Conservation (phyloP, 2,888 invertebrate genomes). For the Trisateles emortualis region DNA sequence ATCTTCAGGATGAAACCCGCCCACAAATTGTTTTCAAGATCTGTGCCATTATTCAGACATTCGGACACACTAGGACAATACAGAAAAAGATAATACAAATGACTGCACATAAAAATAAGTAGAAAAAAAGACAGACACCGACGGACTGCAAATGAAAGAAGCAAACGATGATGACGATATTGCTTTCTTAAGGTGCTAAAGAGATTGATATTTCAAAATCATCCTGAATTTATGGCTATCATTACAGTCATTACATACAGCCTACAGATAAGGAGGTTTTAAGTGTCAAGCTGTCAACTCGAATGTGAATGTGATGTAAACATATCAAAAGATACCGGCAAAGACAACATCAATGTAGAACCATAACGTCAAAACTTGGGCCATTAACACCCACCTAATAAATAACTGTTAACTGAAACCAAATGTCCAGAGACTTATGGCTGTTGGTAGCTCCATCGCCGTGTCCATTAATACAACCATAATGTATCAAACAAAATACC, state of each 20-base stretch:
- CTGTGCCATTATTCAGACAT: too few relatives aligned
- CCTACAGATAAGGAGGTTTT: too few relatives aligned
- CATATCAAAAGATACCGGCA: not conserved
- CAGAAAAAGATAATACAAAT: too few relatives aligned
- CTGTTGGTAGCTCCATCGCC: constrained; percentile 53
- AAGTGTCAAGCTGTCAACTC: not conserved
- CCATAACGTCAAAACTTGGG: constrained; percentile 19
- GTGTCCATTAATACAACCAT: constrained; percentile 67
- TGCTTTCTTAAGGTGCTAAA: not conserved
- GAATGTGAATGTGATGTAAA: not conserved
- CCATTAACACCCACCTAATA: constrained; percentile 37
- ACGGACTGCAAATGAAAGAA: too few relatives aligned
- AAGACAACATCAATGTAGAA: not conserved
- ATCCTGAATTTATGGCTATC: not conserved
- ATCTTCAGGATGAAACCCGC: too few relatives aligned
- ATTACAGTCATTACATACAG: not conserved
- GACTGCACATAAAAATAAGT: too few relatives aligned
- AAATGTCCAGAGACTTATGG: constrained; percentile 60
- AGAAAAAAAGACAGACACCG: too few relatives aligned
- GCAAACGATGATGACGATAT: too few relatives aligned
- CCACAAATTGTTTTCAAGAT: too few relatives aligned
- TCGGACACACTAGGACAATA: too few relatives aligned
- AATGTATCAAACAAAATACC: constrained; percentile 69
- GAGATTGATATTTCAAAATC: not conserved
- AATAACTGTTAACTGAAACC: constrained; percentile 44